Evolutionary conservation across 2,113 vertebrate genomes (phyloP), one percentile per base, ranked within the genome.

Genomic region (Psettodes erumei): DNA sequence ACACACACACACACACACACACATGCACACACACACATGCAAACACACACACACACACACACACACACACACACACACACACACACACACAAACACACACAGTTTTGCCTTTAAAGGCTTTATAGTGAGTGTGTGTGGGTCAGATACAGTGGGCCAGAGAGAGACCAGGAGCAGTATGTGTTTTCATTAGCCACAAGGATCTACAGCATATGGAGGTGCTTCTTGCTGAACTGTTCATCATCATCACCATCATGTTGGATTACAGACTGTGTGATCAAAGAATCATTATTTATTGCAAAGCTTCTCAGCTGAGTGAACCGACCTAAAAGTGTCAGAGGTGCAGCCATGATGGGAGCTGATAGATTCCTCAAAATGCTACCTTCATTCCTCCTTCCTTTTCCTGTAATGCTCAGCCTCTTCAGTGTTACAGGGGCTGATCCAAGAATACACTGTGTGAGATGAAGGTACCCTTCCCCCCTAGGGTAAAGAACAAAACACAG

Each of bases 241-340:
- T 32, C 42, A 37, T n/a, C n/a, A 21, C n/a, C 60, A 43, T 65
- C 32, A 45, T 21, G 50, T n/a, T 37, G 15, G n/a, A 59, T 16
- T 7, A 12, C 56, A 59, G 53, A 7, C 45, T 37, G 45, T 47
- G 19, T 1, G 25, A 69, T 79, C 32, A 59, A 62, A 48, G 9
- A 11, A 12, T 65, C 42, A 53, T 47, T 45, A 69, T 77, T 77
- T 60, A 77, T 62, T 23, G 47, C 50, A 16, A 25, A 37, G 32
- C 4, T 65, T 70, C 62, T 23, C 23, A 54, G 8, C 51, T 32
- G 51, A 70, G 28, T n/a, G 23, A 64, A 40, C 27, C 42, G 53
- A 74, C 73, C 63, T 43, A 5, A 54, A 50, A 67, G 33, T 67
- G 61, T 75, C 70, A 78, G 40, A 73, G 51, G 32, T 60, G 40